Conservation (phyloP, 2,113 vertebrate genomes). For the Oreochromis spilurus region DNA sequence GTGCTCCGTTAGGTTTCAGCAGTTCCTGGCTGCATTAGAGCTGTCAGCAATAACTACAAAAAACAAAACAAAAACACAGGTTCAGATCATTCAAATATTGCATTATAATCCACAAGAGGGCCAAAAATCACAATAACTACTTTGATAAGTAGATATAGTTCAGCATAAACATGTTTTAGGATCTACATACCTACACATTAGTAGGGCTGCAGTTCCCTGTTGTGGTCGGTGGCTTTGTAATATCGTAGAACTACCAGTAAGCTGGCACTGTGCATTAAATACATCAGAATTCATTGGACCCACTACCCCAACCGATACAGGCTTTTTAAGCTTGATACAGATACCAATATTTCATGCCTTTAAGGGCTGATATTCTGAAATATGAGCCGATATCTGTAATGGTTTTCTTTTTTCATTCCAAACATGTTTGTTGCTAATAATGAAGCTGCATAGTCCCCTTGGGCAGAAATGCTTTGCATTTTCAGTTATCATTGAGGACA, state of each 20-base stretch:
- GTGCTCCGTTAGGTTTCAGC: not conserved
- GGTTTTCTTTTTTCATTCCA: not conserved
- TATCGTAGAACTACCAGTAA: not conserved
- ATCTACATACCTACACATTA: not conserved
- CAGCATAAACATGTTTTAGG: not conserved
- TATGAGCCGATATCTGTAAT: not conserved
- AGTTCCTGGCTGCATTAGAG: not conserved
- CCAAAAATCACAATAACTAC: not conserved
- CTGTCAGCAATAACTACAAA: not conserved
- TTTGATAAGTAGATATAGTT: not conserved
- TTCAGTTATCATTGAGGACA: not conserved
- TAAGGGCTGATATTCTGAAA: not conserved
- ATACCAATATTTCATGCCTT: not conserved
- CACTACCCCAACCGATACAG: not conserved
- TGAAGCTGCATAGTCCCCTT: not conserved
- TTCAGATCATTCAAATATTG: not conserved
- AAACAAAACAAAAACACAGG: not conserved
- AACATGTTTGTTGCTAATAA: not conserved
- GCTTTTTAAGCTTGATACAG: not conserved
- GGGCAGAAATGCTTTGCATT: not conserved
- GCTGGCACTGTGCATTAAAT: not conserved
- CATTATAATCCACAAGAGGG: not conserved
- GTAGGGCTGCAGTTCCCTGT: not conserved
- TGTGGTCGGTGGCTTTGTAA: not conserved
- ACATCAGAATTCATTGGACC: not conserved